A percentile compares a stretch with the other conserved stretches of the same genome.
These are phyloP conservation scores for Rana temporaria DNA, from an alignment of 2,113 vertebrate species.

Conservation along the genomic window DNA sequence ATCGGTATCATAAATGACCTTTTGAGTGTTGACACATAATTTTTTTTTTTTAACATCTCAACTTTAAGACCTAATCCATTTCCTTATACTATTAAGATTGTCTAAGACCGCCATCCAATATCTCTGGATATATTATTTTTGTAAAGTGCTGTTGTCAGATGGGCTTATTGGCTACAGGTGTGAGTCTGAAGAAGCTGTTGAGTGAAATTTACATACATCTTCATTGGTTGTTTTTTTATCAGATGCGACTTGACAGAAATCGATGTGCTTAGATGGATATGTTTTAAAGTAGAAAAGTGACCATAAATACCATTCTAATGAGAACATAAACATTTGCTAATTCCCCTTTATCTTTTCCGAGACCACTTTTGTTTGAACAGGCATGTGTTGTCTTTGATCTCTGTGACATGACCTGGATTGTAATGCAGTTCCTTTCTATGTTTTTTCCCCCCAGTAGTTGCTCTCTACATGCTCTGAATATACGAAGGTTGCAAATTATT, in stretches of 20 bases:
- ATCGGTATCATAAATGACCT: too few species aligned
- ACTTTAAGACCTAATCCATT: too few species aligned
- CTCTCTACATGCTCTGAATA: constrained; percentile 1
- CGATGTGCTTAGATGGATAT: neutral
- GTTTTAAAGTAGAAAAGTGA: neutral
- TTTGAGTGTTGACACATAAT: too few species aligned
- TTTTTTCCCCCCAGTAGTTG: neutral
- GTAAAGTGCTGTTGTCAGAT: too few species aligned
- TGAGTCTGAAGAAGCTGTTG: too few species aligned
- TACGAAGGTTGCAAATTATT: constrained; percentile 1
- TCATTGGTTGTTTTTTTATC: neutral
- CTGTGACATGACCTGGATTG: constrained; percentile 9
- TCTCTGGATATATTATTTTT: too few species aligned
- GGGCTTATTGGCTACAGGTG: too few species aligned
- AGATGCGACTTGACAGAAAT: neutral
- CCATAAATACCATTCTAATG: constrained; percentile 3
- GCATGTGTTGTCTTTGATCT: constrained; percentile 30
- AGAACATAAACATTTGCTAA: constrained; percentile 3
- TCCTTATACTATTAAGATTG: too few species aligned
- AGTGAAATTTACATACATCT: neutral
- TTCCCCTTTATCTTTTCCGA: constrained; percentile 1
- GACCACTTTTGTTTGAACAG: neutral
- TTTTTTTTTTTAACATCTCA: too few species aligned
- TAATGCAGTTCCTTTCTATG: constrained; percentile 1
- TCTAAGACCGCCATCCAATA: too few species aligned